Base-by-base conservation (phyloP, 2,113 vertebrate genomes). In the Tragelaphus imberbis region DNA sequence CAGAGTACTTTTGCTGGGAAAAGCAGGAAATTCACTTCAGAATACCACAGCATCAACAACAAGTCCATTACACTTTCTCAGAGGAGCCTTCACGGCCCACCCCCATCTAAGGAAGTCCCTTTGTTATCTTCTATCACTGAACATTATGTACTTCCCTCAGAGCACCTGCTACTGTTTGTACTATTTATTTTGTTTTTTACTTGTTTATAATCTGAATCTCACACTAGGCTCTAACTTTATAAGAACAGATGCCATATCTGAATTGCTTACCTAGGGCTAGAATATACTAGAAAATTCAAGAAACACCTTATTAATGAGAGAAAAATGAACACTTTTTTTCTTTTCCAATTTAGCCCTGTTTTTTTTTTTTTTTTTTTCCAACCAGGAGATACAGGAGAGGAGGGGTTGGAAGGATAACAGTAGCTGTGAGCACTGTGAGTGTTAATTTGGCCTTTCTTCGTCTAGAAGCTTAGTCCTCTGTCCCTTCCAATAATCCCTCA, bases 381-480 rank as follows among this genome's bases (percentile, higher is more conserved):
- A 68, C 81, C 92, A 80, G 56, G 36, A 14, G 25, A 81, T 9
- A 36, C 3, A 3, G 19, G 63, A 84, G 13, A 55, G 33, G 55
- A 86, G 40, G 19, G 17, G 2, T 95, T 88, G 79, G 51, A 80
- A 90, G 56, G 23, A 84, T 27, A 36, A 49, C 19, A 47, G 21
- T 63, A 77, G 77, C 28, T 71, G 14, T 82, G 30, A 95, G 10
- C 8, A 63, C 61, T 44, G 14, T 89, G 61, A 36, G 59, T 56
- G 55, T 68, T 92, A 61, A 71, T 94, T 86, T 94, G 91, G n/a
- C 27, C 85, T 94, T 94, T 85, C 56, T 95, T 97, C 94, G 71
- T 90, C 82, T 65, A 33, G 44, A 68, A 65, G 49, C 77, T 89
- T 79, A 77, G 33, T 47, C 91, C 30, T 80, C 49, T 11, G 51